Evolutionary conservation across 2,888 invertebrate species (phyloP).

Genomic region (Erebia ligea): DNA sequence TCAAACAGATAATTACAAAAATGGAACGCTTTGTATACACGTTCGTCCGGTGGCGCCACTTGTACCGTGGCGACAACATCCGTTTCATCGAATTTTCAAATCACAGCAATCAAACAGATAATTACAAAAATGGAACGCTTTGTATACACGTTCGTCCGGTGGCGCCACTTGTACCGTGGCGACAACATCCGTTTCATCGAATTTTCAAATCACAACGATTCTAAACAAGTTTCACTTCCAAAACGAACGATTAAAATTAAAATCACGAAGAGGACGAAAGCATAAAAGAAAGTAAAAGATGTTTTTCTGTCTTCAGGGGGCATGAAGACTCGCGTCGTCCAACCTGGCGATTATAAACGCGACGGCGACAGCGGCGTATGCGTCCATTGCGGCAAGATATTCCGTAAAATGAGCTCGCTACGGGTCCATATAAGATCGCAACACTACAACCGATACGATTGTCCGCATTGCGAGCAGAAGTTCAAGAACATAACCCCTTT

Average conservation of each 20-base stretch:
- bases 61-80: too few relatives aligned
- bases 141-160: too few relatives aligned
- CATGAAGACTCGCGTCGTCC: constrained; percentile 52
- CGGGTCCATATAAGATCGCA: constrained; percentile 59
- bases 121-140: too few relatives aligned
- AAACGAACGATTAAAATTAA: background rate
- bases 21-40: too few relatives aligned
- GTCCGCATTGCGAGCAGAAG: constrained; percentile 53
- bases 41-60: too few relatives aligned
- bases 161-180: too few relatives aligned
- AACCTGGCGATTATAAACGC: constrained; percentile 54
- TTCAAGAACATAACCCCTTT: constrained; percentile 61
- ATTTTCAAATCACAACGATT: too few relatives aligned
- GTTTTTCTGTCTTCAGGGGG: constrained; percentile 59
- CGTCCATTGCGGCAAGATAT: constrained; percentile 56
- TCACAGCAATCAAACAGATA: too few relatives aligned
- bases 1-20: too few relatives aligned
- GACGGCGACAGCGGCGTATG: constrained; percentile 55
- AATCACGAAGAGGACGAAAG: constrained; percentile 12
- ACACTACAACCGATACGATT: constrained; percentile 57
- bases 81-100: too few relatives aligned
- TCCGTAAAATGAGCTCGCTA: constrained; percentile 54
- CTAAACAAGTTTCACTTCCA: too few relatives aligned
- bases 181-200: too few relatives aligned
- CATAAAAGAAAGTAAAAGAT: constrained; percentile 26